phyloP scores from a whole-genome alignment of 2,888 invertebrate genomes.

The Patella ulyssiponensis region DNA sequence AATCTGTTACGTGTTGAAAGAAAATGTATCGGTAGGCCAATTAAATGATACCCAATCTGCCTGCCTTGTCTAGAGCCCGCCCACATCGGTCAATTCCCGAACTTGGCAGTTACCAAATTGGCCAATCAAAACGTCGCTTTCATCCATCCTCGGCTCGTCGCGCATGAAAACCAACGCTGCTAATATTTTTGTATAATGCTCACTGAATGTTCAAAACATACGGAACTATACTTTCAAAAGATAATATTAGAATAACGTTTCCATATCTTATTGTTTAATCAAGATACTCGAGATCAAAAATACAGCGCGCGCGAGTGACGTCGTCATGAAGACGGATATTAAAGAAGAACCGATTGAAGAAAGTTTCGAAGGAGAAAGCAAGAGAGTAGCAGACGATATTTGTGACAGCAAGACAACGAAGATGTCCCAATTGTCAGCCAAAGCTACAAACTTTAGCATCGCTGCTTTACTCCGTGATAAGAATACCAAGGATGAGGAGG shows the following conservation, averaged over 20 bases:
- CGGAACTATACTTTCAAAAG: no score
- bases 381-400: conserved; percentile 2
- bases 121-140: conserved; percentile 16
- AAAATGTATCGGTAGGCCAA: conserved; percentile 29
- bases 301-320: no score
- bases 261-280: no score
- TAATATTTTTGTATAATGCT: conserved; percentile 4
- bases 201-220: neutral
- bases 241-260: no score
- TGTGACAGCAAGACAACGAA: conserved; percentile 9
- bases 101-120: conserved; percentile 2
- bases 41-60: conserved; percentile 29
- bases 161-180: neutral
- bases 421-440: conserved; percentile 13
- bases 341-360: conserved; percentile 14
- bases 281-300: no score
- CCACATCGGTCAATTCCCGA: conserved; percentile 10
- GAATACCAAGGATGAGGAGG: neutral
- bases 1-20: conserved; percentile 31
- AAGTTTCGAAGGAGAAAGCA: neutral
- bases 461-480: conserved; percentile 17
- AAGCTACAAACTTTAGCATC: conserved; percentile 22
- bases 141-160: conserved; percentile 1
- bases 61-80: conserved; percentile 21
- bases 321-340: conserved; percentile 2